Conservation (phyloP, 1,140 invertebrate genomes). For the Hylaeus volcanicus region DNA sequence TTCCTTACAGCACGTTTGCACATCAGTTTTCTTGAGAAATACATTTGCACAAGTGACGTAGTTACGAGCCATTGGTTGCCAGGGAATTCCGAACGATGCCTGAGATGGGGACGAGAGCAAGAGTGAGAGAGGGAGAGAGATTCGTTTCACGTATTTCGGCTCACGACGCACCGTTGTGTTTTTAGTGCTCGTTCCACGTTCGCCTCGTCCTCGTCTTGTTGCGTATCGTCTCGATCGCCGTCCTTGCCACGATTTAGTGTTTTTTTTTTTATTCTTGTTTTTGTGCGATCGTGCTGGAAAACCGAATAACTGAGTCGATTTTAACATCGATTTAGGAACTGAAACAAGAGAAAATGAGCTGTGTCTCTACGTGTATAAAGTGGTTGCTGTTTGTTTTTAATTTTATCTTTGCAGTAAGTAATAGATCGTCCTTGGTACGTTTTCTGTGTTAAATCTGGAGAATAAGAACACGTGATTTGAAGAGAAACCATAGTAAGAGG, state of each 20-base stretch:
- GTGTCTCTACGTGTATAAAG: conserved; percentile 71
- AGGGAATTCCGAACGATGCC: neutral
- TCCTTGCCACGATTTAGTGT: neutral
- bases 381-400: conserved; percentile 81
- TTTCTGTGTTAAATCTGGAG: neutral
- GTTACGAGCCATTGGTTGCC: neutral
- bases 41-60: conserved; percentile 1
- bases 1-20: neutral
- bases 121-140: neutral
- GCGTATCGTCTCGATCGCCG: neutral
- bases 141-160: neutral
- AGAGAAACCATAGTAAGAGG: no score
- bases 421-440: neutral
- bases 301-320: neutral
- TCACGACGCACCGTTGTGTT: neutral
- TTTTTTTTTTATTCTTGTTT: neutral
- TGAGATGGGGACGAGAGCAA: neutral
- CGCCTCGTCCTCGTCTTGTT: neutral
- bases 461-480: neutral
- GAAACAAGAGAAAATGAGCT: conserved; percentile 58
- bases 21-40: neutral
- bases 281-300: no score
- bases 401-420: conserved; percentile 81
- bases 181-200: neutral
- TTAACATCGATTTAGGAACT: no score